Evolutionary conservation across 2,888 invertebrate species (phyloP).

Genomic region (Agrochola macilenta): DNA sequence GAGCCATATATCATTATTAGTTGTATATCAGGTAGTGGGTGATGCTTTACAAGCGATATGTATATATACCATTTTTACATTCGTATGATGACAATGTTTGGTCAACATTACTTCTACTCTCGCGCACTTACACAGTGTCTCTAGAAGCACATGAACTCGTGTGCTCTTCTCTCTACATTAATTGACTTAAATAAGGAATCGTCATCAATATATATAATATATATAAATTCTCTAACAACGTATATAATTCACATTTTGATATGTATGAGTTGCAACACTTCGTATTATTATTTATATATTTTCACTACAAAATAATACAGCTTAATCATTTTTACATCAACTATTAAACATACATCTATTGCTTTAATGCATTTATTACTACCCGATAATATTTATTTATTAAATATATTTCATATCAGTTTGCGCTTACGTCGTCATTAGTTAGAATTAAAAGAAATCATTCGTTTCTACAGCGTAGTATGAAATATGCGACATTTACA

Average conservation of each 20-base stretch:
- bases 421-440: constrained; percentile 57
- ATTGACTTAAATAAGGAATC: constrained; percentile 91
- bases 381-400: constrained; percentile 57
- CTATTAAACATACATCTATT: constrained; percentile 76
- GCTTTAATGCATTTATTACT: constrained; percentile 69
- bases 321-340: constrained; percentile 77
- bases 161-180: constrained; percentile 81
- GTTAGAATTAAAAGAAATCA: constrained; percentile 34
- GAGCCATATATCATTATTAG: constrained; percentile 24
- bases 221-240: constrained; percentile 77
- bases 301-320: constrained; percentile 78
- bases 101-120: constrained; percentile 51
- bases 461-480: constrained; percentile 39
- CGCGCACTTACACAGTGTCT: constrained; percentile 63
- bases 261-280: constrained; percentile 84
- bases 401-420: constrained; percentile 58
- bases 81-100: constrained; percentile 41
- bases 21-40: constrained; percentile 32
- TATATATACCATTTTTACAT: constrained; percentile 35
- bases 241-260: constrained; percentile 84
- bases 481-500: constrained; percentile 67
- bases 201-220: constrained; percentile 75
- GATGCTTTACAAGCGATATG: constrained; percentile 67
- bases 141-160: constrained; percentile 75
- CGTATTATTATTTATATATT: constrained; percentile 58